Percentiles rank a stretch among this genome's conserved stretches.
Evolutionary conservation across 23 tunicate genomes (phyloP).

Genomic region (Ascidia mentula): DNA sequence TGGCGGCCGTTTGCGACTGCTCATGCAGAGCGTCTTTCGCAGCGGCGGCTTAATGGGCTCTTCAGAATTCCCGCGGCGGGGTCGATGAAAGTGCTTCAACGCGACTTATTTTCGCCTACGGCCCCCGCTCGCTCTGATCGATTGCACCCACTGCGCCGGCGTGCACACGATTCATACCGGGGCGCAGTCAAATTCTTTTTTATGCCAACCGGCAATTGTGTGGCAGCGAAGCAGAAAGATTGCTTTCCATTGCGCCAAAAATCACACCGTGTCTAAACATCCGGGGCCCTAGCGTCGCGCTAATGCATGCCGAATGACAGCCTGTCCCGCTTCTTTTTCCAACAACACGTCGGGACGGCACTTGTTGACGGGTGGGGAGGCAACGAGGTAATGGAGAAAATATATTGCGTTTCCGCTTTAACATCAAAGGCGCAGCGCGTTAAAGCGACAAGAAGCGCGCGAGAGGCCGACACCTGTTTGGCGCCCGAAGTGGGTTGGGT

Average conservation of each 20-base stretch:
- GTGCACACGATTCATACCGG: conserved; percentile 9
- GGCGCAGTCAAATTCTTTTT: no score
- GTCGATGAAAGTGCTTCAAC: background rate
- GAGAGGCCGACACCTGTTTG: no score
- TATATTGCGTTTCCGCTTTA: conserved; percentile 11
- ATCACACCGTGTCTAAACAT: conserved; percentile 19
- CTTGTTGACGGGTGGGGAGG: no score
- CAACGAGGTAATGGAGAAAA: background rate
- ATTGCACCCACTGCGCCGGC: background rate
- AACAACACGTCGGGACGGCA: background rate
- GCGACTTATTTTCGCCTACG: background rate
- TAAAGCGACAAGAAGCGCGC: background rate
- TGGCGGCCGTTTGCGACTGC: background rate
- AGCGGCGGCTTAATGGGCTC: conserved; percentile 5
- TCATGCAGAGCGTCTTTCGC: conserved; percentile 4
- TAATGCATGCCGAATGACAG: conserved; percentile 42
- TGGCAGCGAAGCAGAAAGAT: conserved; percentile 39
- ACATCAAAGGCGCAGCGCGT: background rate
- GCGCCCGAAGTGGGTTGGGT: no score
- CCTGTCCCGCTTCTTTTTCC: background rate
- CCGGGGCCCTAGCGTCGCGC: conserved; percentile 18
- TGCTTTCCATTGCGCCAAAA: conserved; percentile 42
- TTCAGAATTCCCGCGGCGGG: background rate
- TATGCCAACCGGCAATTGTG: conserved; percentile 5
- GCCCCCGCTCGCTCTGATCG: background rate